Conservation (phyloP, 2,113 vertebrate species). For the Tapirus terrestris region DNA sequence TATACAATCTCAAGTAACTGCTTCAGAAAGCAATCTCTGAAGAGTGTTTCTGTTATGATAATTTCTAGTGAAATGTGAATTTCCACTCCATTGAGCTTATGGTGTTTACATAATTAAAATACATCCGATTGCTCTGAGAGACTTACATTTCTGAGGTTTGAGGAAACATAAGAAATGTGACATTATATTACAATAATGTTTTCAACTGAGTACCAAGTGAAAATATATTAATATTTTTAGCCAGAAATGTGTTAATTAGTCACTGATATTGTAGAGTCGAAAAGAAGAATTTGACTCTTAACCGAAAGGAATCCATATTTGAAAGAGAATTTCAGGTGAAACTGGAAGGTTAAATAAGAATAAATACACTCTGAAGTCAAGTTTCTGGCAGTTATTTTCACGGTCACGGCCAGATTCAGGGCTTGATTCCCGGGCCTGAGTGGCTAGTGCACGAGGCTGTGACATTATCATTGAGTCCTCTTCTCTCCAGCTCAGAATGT, state of each 20-base stretch:
- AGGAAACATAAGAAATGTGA: not conserved
- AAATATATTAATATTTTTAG: slow-evolving; percentile 17
- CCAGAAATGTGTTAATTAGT: not conserved
- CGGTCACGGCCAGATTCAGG: not conserved
- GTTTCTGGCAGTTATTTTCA: not conserved
- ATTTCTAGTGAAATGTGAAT: not conserved
- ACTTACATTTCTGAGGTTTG: not conserved
- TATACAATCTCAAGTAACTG: slow-evolving; percentile 14
- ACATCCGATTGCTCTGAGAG: not conserved
- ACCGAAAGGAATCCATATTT: not conserved
- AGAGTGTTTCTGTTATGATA: not conserved
- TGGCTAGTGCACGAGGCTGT: fast-evolving
- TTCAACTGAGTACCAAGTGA: not conserved
- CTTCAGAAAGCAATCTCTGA: slow-evolving; percentile 32
- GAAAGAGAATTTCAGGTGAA: not conserved
- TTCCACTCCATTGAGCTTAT: not conserved
- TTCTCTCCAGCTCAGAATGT: not conserved
- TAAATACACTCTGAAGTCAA: not conserved
- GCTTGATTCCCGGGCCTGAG: not conserved
- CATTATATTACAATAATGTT: not conserved
- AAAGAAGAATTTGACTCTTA: not conserved
- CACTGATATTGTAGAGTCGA: not conserved
- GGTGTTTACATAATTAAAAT: slow-evolving; percentile 28
- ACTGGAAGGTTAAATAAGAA: not conserved
- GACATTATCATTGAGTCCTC: too few relatives aligned